Evolutionary conservation across 2,888 invertebrate species (phyloP).

Genomic region (Andrena minutula): DNA sequence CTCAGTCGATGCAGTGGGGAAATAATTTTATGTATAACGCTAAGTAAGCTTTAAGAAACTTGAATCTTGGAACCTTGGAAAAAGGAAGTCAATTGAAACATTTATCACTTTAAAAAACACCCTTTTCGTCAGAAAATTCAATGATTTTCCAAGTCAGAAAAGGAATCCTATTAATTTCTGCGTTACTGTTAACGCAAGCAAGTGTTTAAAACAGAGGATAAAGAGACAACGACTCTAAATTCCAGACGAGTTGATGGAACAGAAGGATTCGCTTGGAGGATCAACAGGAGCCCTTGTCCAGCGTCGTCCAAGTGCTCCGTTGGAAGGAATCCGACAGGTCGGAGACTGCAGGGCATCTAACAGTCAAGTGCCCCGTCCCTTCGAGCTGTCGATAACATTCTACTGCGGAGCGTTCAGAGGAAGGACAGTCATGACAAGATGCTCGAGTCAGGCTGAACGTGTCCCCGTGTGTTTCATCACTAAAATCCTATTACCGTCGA

Average conservation of each 20-base stretch:
- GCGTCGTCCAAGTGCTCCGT: neutral
- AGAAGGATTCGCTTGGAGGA: neutral
- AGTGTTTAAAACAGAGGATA: neutral
- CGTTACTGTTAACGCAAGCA: neutral
- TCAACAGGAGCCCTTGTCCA: conserved; percentile 10
- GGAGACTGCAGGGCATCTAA: conserved; percentile 36
- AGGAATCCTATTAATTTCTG: too few species aligned
- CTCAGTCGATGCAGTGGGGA: too few species aligned
- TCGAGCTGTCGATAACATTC: conserved; percentile 66
- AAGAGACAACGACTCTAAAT: neutral
- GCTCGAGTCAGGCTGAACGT: conserved; percentile 41
- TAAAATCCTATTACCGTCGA: conserved; percentile 54
- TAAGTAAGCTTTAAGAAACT: too few species aligned
- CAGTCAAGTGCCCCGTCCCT: conserved; percentile 50
- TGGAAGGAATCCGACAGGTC: conserved; percentile 41
- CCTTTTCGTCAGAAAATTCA: too few species aligned
- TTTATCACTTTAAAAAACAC: too few species aligned
- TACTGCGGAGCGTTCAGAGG: conserved; percentile 30
- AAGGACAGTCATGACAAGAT: conserved; percentile 62
- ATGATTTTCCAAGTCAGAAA: too few species aligned
- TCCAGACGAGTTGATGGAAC: neutral
- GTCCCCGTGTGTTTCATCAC: conserved; percentile 51
- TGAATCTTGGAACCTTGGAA: too few species aligned
- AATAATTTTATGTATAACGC: neutral
- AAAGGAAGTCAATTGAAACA: too few species aligned